Evolutionary conservation across 2,888 invertebrate genomes (phyloP).

Genomic region (Andrena trimmerana): DNA sequence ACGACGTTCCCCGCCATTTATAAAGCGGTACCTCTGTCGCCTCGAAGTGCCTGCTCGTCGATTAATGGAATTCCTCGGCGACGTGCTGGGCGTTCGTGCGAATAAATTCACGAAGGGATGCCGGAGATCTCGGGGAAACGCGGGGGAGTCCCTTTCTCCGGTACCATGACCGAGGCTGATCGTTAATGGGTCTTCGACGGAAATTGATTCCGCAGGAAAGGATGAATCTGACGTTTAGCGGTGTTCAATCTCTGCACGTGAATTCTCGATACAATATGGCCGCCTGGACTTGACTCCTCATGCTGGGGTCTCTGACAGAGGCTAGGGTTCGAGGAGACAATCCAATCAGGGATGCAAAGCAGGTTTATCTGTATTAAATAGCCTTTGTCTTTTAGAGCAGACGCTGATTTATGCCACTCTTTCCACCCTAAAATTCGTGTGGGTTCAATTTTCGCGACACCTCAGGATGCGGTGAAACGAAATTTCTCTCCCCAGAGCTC

Average conservation of each 20-base stretch:
- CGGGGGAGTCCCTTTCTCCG: not conserved
- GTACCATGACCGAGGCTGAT: constrained; percentile 36
- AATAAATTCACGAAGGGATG: constrained; percentile 73
- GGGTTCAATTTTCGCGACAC: not conserved
- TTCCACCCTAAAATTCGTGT: not conserved
- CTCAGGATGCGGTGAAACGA: not conserved
- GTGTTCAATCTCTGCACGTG: constrained; percentile 9
- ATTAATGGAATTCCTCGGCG: constrained; percentile 71
- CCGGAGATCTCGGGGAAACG: constrained; percentile 30
- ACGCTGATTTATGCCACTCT: constrained; percentile 4
- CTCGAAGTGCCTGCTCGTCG: constrained; percentile 70
- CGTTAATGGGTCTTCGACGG: constrained; percentile 71
- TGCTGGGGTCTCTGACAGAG: not conserved
- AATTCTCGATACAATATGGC: not conserved
- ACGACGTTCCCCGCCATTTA: constrained; percentile 70
- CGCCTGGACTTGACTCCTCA: not conserved
- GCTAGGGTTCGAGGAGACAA: not conserved
- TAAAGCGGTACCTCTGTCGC: constrained; percentile 68
- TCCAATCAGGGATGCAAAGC: not conserved
- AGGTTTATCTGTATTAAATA: too few relatives aligned
- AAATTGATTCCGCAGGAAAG: constrained; percentile 72
- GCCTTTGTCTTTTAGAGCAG: constrained; percentile 3
- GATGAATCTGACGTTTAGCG: constrained; percentile 39
- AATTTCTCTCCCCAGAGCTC: not conserved
- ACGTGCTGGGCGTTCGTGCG: constrained; percentile 72